Evolutionary conservation across 1,140 invertebrate species (phyloP).

Genomic region (Euwallacea similis): DNA sequence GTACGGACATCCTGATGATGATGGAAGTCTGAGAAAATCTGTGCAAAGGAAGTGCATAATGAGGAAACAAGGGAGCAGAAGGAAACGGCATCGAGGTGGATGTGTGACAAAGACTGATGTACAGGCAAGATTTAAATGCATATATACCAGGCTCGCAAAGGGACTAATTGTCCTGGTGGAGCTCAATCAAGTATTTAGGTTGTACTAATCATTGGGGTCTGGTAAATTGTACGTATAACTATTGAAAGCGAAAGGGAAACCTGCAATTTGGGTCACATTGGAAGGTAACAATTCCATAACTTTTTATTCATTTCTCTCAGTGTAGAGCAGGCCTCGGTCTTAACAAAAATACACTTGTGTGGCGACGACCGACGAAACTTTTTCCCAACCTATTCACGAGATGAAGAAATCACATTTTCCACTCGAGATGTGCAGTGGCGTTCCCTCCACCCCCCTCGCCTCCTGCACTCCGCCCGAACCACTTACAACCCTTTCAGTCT

Average conservation of each 20-base stretch:
- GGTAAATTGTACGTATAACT: too few species aligned
- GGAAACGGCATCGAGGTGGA: conserved; percentile 31
- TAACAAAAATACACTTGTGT: conserved; percentile 32
- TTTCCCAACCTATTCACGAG: conserved; percentile 46
- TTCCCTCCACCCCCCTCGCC: conserved; percentile 40
- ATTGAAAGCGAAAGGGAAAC: too few species aligned
- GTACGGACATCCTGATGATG: conserved; percentile 47
- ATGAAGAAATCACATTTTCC: conserved; percentile 55
- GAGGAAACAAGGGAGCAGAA: conserved; percentile 46
- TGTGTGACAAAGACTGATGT: conserved; percentile 29
- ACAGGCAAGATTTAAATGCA: conserved; percentile 29
- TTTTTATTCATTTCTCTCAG: conserved; percentile 11
- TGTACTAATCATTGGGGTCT: too few species aligned
- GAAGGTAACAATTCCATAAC: too few species aligned
- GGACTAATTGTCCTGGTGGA: too few species aligned
- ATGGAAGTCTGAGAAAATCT: conserved; percentile 46
- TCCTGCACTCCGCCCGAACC: conserved; percentile 51
- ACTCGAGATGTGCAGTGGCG: conserved; percentile 44
- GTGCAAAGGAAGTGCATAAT: conserved; percentile 49
- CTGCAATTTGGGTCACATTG: too few species aligned
- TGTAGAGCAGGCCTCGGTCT: conserved; percentile 22
- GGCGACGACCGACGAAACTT: conserved; percentile 19
- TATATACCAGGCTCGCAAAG: neutral
- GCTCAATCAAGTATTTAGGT: too few species aligned
- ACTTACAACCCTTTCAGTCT: conserved; percentile 53